Evolutionary conservation across 2,113 vertebrate species (phyloP).

Genomic region (Atherinomorus stipes): DNA sequence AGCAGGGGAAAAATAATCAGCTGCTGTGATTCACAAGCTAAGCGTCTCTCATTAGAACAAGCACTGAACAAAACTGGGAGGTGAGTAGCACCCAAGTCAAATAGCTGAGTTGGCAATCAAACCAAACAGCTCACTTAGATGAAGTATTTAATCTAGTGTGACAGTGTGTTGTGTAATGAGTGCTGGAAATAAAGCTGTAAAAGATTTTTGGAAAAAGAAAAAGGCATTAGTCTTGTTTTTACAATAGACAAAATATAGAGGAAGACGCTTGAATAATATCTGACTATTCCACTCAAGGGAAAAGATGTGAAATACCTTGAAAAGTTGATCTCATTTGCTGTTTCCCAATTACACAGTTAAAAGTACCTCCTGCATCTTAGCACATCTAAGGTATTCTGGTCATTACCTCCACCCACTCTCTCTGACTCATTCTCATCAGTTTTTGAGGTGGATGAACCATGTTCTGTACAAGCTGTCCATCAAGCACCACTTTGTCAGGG

Average conservation of each 20-base stretch:
- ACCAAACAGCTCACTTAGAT: background rate
- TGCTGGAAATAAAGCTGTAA: conserved; percentile 8
- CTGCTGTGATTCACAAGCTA: conserved; percentile 53
- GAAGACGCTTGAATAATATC: background rate
- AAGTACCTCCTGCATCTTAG: conserved; percentile 33
- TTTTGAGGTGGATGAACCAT: conserved; percentile 55
- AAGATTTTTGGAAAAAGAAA: background rate
- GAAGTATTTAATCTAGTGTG: background rate
- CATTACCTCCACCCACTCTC: conserved; percentile 55
- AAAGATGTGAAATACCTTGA: background rate
- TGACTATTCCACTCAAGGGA: background rate
- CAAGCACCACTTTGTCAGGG: conserved; percentile 38
- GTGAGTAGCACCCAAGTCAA: background rate
- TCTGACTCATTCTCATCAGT: conserved; percentile 61
- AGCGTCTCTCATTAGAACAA: conserved; percentile 49
- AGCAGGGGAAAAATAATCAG: conserved; percentile 67
- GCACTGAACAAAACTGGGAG: conserved; percentile 6
- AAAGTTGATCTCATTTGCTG: background rate
- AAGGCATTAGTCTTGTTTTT: background rate
- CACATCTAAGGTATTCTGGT: conserved; percentile 51
- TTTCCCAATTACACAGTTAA: conserved; percentile 12
- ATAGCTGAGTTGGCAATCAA: conserved; percentile 26
- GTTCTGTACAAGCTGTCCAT: conserved; percentile 60
- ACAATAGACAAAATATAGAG: background rate
- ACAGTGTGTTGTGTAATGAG: conserved; percentile 23